Conservation (phyloP, 2,113 vertebrate genomes). For the Oryctolagus cuniculus region mOryCun1.1 NC_091443.1:821501-822000, state of each 20-base stretch:
- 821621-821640: conserved; percentile 59
- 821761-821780: neutral
- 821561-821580: conserved; percentile 54
- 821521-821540: conserved; percentile 45
- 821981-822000: neutral
- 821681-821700: conserved; percentile 64
- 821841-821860: accelerated
- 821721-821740: neutral
- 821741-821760: neutral
- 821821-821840: neutral
- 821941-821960: neutral
- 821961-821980: neutral
- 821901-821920: neutral
- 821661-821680: conserved; percentile 71
- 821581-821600: neutral
- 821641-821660: conserved; percentile 59
- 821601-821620: conserved; percentile 57
- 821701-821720: neutral
- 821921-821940: neutral
- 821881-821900: neutral
- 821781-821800: neutral
- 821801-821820: accelerated
- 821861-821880: too few species aligned
- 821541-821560: conserved; percentile 55
- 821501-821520: conserved; percentile 61